Evolutionary conservation across 1,140 invertebrate genomes (phyloP).

Genomic region (Leptoteleia sp.): DNA sequence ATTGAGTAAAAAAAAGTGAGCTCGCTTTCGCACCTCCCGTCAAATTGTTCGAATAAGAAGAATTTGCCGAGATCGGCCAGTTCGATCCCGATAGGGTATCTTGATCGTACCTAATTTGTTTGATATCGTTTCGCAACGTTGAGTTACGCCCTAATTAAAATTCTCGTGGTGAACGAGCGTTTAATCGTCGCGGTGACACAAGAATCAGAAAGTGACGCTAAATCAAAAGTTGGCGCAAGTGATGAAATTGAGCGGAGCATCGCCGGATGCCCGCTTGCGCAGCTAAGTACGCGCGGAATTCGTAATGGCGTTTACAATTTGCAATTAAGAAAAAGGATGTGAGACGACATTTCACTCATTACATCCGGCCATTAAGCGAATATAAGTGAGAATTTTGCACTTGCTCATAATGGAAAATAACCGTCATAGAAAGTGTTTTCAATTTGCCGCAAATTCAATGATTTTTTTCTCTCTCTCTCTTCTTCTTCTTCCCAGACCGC

Average conservation of each 20-base stretch:
- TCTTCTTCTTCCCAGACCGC: constrained; percentile 46
- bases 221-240: constrained; percentile 28
- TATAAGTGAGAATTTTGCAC: constrained; percentile 64
- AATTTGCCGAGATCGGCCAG: no score
- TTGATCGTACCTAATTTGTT: no score
- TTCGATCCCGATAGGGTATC: no score
- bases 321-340: constrained; percentile 63
- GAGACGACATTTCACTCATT: constrained; percentile 63
- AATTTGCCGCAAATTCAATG: constrained; percentile 30
- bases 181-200: constrained; percentile 33
- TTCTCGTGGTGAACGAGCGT: background rate
- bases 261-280: constrained; percentile 49
- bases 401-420: constrained; percentile 59
- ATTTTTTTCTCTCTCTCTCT: no score
- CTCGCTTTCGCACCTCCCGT: no score
- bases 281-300: constrained; percentile 42
- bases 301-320: constrained; percentile 52
- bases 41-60: no score
- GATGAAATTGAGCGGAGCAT: constrained; percentile 44
- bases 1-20: no score
- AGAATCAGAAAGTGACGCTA: constrained; percentile 27
- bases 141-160: background rate
- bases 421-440: constrained; percentile 60
- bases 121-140: constrained; percentile 2
- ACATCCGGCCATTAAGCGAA: constrained; percentile 56